Conservation (phyloP, 30 jellyfish, hydroid and myxozoan species). For the Clytia hemisphaerica region DNA sequence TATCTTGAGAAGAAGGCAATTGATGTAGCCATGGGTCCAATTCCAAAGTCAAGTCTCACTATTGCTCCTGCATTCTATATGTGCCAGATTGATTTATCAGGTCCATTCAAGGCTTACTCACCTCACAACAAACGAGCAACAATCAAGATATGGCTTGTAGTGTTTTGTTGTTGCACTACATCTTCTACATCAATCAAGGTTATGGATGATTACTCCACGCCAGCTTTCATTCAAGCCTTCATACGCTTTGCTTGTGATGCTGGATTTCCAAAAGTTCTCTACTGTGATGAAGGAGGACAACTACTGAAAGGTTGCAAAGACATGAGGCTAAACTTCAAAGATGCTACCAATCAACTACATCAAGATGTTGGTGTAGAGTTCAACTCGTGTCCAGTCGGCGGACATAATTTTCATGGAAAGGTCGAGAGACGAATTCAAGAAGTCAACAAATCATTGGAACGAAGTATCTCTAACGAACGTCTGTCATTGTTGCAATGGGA, state of each 20-base stretch:
- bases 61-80: background rate
- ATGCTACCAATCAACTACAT: background rate
- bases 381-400: conserved; percentile 6
- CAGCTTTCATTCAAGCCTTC: conserved; percentile 11
- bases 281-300: background rate
- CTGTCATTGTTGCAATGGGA: conserved; percentile 10
- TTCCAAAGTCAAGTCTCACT: background rate
- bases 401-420: conserved; percentile 8
- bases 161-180: background rate
- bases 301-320: background rate
- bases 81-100: conserved; percentile 10
- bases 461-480: background rate
- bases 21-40: conserved; percentile 24
- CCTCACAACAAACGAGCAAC: conserved; percentile 8
- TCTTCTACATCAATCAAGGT: background rate
- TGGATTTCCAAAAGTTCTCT: background rate
- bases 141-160: background rate
- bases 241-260: background rate
- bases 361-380: background rate
- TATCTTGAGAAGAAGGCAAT: background rate
- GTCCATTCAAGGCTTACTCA: background rate
- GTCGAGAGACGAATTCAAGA: conserved; percentile 2
- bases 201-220: conserved; percentile 4
- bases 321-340: background rate
- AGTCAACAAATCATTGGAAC: background rate